Base-by-base conservation (phyloP, 2,888 invertebrate species). In the Malthinus flaveolus region DNA sequence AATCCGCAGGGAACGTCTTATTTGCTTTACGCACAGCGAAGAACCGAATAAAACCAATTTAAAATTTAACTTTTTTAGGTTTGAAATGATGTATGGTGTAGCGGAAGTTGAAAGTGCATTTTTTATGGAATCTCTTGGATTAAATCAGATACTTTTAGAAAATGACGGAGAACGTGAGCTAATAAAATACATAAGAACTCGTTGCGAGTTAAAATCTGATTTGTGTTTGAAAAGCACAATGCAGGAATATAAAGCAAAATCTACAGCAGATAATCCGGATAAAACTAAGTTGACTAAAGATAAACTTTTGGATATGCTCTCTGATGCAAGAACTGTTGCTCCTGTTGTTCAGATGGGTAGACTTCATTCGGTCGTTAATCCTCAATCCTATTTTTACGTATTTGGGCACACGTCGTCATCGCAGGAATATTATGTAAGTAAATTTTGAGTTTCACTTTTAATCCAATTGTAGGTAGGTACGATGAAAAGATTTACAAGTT, bases 311-410 rank as follows among this genome's bases (percentile, higher is more conserved):
- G 92, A 93, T 74, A 87, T 95, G 58, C 83, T 97, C 61, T 93
- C 95, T 51, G 96, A 97, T 78, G 93, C 93, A 6, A 85, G 92
- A 56, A 90, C 92, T 12, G 86, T 91, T 13, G 91, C 94, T 1
- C 96, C 95, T 0, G 79, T 92, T 65, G 81, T 93, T 62, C 84
- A 86, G 78, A 88, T 88, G 61, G 91, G 88, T 11, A 84, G 88
- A 76, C 87, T 89, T 75, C 92, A 93, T 71, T 86, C 90, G 3
- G 84, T 84, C 66, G 84, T 88, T 23, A 90, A 91, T 78, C 82
- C 85, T 1, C 87, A 88, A 72, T 90, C 90, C 52, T 94, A 90
- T 77, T 91, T 95, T 83, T 95, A 94, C 73, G 91, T 94, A 23
- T 94, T 94, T 71, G 87, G 89, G 4, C 94, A 96, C 74, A 90